These are phyloP conservation scores for Micromussa lordhowensis DNA, from an alignment of 92 coral and sea anemone genomes.

Conservation along the genomic window DNA sequence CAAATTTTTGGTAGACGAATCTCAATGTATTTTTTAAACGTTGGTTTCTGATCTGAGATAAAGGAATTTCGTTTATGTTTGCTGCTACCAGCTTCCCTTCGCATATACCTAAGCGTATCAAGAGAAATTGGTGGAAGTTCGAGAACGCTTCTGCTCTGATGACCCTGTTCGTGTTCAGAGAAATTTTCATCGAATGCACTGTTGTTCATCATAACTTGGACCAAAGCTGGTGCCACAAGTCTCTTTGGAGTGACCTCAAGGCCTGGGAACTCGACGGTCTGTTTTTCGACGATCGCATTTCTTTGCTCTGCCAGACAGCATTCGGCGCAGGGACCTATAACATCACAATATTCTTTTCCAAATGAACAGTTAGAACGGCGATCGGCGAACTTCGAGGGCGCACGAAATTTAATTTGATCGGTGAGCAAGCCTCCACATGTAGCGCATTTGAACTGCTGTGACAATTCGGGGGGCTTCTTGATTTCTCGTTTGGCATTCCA, in stretches of 20 bases:
- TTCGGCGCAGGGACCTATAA: slow-evolving; percentile 87
- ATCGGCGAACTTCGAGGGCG: slow-evolving; percentile 23
- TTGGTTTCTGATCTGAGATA: slow-evolving; percentile 36
- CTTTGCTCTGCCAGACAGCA: slow-evolving; percentile 71
- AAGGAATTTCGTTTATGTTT: slow-evolving; percentile 63
- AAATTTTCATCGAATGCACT: slow-evolving; percentile 4
- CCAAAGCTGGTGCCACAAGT: slow-evolving; percentile 81
- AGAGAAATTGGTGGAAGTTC: slow-evolving; percentile 71
- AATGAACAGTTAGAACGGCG: slow-evolving; percentile 55
- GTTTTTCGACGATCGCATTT: slow-evolving; percentile 72
- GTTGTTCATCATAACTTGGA: slow-evolving; percentile 61
- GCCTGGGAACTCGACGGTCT: slow-evolving; percentile 79
- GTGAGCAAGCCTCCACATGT: slow-evolving; percentile 77
- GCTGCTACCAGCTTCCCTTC: slow-evolving; percentile 82
- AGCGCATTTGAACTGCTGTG: slow-evolving; percentile 56
- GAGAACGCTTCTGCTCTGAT: slow-evolving; percentile 42
- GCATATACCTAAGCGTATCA: slow-evolving; percentile 79
- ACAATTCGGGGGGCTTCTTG: background rate
- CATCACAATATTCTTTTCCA: slow-evolving; percentile 82
- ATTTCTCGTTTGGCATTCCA: background rate
- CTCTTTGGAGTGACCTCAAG: slow-evolving; percentile 82
- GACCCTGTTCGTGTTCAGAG: slow-evolving; percentile 32
- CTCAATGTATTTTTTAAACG: slow-evolving; percentile 78
- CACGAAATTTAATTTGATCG: slow-evolving; percentile 50
- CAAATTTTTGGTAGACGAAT: slow-evolving; percentile 84